These are phyloP conservation scores for Notarius lentiginosus DNA, from an alignment of 2,113 vertebrate species.

Conservation along the genomic window DNA sequence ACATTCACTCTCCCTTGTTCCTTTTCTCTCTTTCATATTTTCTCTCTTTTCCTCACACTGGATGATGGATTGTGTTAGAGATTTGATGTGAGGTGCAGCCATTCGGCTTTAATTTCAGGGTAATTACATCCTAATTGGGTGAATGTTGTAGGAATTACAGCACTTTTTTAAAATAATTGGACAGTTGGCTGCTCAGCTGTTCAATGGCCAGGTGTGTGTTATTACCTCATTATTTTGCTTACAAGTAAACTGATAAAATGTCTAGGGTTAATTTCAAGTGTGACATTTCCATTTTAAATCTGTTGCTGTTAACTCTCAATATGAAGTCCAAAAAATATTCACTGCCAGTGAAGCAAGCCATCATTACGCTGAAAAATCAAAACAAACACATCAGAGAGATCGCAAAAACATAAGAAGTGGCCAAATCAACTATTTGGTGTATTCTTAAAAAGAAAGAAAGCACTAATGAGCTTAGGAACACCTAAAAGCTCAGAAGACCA, in stretches of 20 bases:
- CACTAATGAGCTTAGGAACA: not conserved
- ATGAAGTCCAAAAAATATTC: not conserved
- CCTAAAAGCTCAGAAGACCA: not conserved
- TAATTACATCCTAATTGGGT: not conserved
- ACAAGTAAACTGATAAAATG: not conserved
- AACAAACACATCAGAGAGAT: no score
- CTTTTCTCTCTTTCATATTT: not conserved
- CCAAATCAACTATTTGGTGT: no score
- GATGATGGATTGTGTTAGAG: not conserved
- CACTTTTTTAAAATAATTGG: not conserved
- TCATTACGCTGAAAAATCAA: no score
- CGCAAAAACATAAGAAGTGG: no score
- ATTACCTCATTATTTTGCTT: not conserved
- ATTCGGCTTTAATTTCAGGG: not conserved
- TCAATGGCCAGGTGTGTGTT: not conserved
- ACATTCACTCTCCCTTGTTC: not conserved
- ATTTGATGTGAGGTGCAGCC: not conserved
- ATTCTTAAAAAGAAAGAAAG: no score
- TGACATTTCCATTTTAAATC: not conserved
- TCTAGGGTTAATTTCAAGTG: not conserved
- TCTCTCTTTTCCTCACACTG: not conserved
- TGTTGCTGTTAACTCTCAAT: not conserved
- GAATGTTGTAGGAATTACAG: not conserved
- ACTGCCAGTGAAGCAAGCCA: no score
- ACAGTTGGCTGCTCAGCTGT: not conserved